Base-by-base conservation (phyloP, 2,888 invertebrate species). In the Cartodere bifasciata region DNA sequence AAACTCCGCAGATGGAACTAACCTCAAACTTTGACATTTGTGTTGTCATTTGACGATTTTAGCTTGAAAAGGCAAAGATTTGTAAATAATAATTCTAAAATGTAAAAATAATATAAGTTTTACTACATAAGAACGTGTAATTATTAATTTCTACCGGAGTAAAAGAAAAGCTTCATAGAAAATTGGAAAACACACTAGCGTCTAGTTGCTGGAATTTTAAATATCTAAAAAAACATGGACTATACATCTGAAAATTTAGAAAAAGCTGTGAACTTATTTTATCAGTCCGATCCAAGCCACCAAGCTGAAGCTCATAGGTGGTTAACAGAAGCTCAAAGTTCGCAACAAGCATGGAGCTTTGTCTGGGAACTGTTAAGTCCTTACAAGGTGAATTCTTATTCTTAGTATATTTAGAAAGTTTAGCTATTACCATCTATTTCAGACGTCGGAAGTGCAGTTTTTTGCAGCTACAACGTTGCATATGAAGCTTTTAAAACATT, bases 391-490 rank as follows among this genome's bases (percentile, higher is more conserved):
- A 47, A 32, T 10, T 11, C 4, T 13, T 13, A 3, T 7, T 31
- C 11, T 16, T 9, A 28, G 9, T 16, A 28, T 4, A 17, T 6
- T 17, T n/a, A n/a, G n/a, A n/a, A n/a, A n/a, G n/a, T n/a, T 25
- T 25, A 4, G 13, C 6, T 21, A 20, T 30, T 4, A 21, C 12
- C 7, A 11, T 11, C 15, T 28, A 4, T 64, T 67, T 25, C 56
- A 88, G 87, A 69, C 73, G 32, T 76, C 79, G 41, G 91, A 91
- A 64, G 82, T 90, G 16, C 91, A 92, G 59, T 92, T 88, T 62
- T 94, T 87, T 67, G 92, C 84, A 32, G 92, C 92, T 3, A 84
- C 84, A 27, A 88, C 88, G 14, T 60, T 94, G 13, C 85, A 92
- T 49, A 75, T 80, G 1, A 94, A 94, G 58, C 72, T 94, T 29